Base-by-base conservation (phyloP, 2,888 invertebrate genomes). In the Hirtodrosophila trivittata region DNA sequence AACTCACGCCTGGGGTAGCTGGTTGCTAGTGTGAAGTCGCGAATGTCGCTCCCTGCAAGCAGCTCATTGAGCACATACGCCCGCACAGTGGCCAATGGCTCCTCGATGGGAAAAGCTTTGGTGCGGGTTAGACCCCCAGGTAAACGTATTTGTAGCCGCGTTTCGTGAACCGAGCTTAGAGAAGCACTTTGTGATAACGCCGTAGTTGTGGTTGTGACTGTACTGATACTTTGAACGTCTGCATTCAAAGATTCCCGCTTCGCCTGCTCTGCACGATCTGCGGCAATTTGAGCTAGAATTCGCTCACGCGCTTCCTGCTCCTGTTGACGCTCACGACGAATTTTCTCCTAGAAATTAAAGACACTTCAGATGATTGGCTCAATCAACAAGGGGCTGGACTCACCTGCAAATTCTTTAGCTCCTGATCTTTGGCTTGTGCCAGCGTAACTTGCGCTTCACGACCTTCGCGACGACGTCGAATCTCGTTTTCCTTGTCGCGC, bases 1-100 rank as follows among this genome's bases (percentile, higher is more conserved):
- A 97, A 98, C 47, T 97, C 93, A 91, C 96, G 97, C 86, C 94
- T 94, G 5, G 98, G 98, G 91, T 97, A 98, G 86, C 94, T 95
- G 1, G 97, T 98, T 95, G 98, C 97, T 75, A 98, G 91, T 51
- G 94, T 94, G 91, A 98, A 97, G 0, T 85, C 84, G 4, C 68
- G 75, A 39, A 62, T 64, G n/a, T 57, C 60, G 21, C 54, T 75
- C 3, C 39, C 64, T 7, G 66, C 39, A 12, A 85, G 42, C 46
- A 81, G 30, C 21, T 81, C 78, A 2, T 63, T 43, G 3, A 39
- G 94, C 43, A 98, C 93, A 91, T 94, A 99, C 33, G 98, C 91
- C 87, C 97, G 93, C 25, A 99, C 98, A 7, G 98, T 97, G 0
- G 97, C 95, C 6, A 99, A 92, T 63, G 96, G 95, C 88, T 98